Evolutionary conservation across 1,140 invertebrate genomes (phyloP), one percentile per base, ranked within the genome.

Genomic region (Littorina saxatilis): DNA sequence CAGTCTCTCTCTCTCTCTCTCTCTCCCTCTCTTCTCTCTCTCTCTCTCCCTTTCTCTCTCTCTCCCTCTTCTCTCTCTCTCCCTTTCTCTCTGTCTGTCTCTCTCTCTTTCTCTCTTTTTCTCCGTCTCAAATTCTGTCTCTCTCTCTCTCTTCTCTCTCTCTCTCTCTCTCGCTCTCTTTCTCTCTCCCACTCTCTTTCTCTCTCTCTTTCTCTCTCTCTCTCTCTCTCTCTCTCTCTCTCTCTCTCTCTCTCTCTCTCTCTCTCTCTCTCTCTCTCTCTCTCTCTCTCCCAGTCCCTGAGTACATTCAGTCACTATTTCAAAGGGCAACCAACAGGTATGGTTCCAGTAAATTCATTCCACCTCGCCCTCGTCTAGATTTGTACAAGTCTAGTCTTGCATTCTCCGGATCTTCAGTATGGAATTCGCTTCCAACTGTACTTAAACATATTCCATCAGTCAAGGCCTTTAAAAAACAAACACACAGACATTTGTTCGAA

Each of bases 41-140:
- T 47, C 2, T 40, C n/a, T 27, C 27, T 79, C 32, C 13, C 35
- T 37, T 40, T 39, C 61, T 68, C 15, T 9, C 52, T 52, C 63
- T 72, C 17, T 52, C 9, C 32, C 50, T 47, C 50, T 43, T 72
- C 68, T 52, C 66, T 72, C 32, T 40, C 50, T 81, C 68, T 81
- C 47, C 23, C 68, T 74, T 43, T 74, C 29, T 55, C 68, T 81
- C 50, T 55, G 32, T 73, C 58, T 73, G 47, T 73, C 32, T 81
- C 79, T 73, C 68, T 73, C 47, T 81, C 72, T 63, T 39, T 79
- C 77, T 43, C 37, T 79, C 75, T 78, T 37, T 72, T 32, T 72
- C 52, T 50, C 72, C 39, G 35, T 58, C 55, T 58, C 55, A 23
- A 15, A 23, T n/a, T 58, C 55, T 58, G 17, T 58, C 55, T 58